Conservation (phyloP, 2,888 invertebrate genomes). For the Dynastes hyllus region DNA sequence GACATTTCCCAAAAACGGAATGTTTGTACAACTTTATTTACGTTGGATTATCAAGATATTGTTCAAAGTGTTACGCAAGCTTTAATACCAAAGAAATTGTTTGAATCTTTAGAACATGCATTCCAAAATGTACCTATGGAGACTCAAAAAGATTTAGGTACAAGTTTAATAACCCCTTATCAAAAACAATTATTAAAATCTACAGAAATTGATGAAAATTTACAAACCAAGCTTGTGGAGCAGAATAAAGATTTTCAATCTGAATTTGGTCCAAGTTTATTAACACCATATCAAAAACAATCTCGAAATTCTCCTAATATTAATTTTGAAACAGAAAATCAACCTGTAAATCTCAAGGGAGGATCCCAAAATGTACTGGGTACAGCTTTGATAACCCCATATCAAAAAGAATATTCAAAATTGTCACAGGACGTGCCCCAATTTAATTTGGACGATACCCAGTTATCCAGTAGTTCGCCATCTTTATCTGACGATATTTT, state of each 20-base stretch:
- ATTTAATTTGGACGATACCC: background rate
- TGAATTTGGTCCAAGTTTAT: background rate
- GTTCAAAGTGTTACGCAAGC: too few relatives aligned
- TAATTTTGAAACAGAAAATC: too few relatives aligned
- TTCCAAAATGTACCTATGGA: too few relatives aligned
- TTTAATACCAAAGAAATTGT: too few relatives aligned
- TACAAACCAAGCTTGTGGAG: too few relatives aligned
- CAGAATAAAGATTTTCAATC: background rate
- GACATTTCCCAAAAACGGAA: too few relatives aligned
- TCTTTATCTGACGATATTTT: constrained; percentile 48
- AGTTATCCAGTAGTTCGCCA: constrained; percentile 23
- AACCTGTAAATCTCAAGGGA: too few relatives aligned
- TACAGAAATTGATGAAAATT: background rate
- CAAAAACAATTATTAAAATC: background rate
- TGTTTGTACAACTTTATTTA: too few relatives aligned
- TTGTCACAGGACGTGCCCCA: too few relatives aligned
- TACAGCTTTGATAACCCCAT: background rate
- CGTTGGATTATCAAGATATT: too few relatives aligned
- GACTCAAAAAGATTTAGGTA: background rate
- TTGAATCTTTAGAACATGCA: too few relatives aligned
- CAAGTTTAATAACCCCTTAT: background rate
- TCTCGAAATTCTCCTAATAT: background rate
- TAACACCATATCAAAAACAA: constrained; percentile 1
- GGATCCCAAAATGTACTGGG: background rate
- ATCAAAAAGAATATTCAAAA: background rate